Evolutionary conservation across 1,140 invertebrate genomes (phyloP).

Genomic region (Pinna nobilis): DNA sequence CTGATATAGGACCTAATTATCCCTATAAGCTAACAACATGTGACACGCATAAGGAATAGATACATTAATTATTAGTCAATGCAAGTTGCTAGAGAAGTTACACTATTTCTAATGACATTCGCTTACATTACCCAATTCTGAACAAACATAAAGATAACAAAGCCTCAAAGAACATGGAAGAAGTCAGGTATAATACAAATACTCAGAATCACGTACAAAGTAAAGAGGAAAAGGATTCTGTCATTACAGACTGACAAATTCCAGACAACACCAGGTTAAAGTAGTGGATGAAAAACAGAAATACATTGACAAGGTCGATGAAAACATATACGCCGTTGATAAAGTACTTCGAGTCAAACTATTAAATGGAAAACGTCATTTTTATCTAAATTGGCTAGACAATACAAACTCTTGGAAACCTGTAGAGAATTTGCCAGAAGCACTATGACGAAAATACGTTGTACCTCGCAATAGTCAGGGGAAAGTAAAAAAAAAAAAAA

Average conservation of each 20-base stretch:
- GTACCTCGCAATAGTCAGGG: constrained; percentile 7
- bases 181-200: too few relatives aligned
- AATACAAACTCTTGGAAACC: constrained; percentile 26
- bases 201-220: too few relatives aligned
- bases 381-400: constrained; percentile 22
- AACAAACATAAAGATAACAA: not conserved
- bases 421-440: constrained; percentile 15
- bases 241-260: too few relatives aligned
- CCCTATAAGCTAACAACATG: constrained; percentile 6
- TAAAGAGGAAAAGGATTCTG: too few relatives aligned
- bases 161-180: too few relatives aligned
- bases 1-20: constrained; percentile 6
- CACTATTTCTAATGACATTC: not conserved
- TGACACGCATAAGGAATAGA: not conserved
- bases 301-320: too few relatives aligned
- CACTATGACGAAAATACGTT: constrained; percentile 17
- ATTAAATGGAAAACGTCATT: constrained; percentile 13
- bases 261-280: too few relatives aligned
- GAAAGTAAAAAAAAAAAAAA: constrained; percentile 14
- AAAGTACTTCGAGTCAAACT: constrained; percentile 9
- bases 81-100: constrained; percentile 10
- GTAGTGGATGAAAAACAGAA: too few relatives aligned
- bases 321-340: constrained; percentile 5
- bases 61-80: constrained; percentile 3
- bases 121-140: too few relatives aligned